Base-by-base conservation (phyloP, 2,888 invertebrate genomes). In the Callinectes sapidus region DNA sequence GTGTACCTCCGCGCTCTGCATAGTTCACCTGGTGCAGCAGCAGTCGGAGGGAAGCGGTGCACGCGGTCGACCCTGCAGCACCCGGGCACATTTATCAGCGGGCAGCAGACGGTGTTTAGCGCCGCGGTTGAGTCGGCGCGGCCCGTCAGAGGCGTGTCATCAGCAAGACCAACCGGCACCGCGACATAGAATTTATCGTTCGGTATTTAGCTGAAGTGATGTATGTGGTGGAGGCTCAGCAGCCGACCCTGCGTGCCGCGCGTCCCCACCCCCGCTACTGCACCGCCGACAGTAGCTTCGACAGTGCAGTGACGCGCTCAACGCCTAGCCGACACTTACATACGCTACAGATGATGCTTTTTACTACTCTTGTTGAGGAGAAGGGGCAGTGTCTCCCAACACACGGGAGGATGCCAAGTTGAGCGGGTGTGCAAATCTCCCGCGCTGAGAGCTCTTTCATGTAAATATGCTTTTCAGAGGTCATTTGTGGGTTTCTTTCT, bases 151-250 rank as follows among this genome's bases (percentile, higher is more conserved):
- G 91, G 71, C 61, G 91, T 91, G 91, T 91, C 91, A 91, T 91
- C 91, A 91, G 66, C 42, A 61, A 89, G 71, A 71, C 71, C 71
- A 71, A 61, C 54, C 87, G 87, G 91, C 87, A 87, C 87, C 87
- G 87, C 91, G 87, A 91, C 91, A 91, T n/a, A 71, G 39, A 61
- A 91, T 91, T 91, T 91, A 91, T 91, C 48, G 87, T 86, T 32
- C 23, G 42, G 91, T 87, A 39, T 66, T 87, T 91, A 87, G 91
- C 87, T 28, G n/a, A 42, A 32, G 87, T 91, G 87, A 91, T 87
- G 91, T 91, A 91, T 91, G 91, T 42, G 61, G 39, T 28, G 54
- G 90, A 18, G 85, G 90, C 28, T 39, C 28, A 32, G 39, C 42
- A 23, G 16, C 42, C 90, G n/a, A 23, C 77, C 77, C 77, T 28